Evolutionary conservation across 2,113 vertebrate genomes (phyloP).

Genomic region (Rana temporaria): DNA sequence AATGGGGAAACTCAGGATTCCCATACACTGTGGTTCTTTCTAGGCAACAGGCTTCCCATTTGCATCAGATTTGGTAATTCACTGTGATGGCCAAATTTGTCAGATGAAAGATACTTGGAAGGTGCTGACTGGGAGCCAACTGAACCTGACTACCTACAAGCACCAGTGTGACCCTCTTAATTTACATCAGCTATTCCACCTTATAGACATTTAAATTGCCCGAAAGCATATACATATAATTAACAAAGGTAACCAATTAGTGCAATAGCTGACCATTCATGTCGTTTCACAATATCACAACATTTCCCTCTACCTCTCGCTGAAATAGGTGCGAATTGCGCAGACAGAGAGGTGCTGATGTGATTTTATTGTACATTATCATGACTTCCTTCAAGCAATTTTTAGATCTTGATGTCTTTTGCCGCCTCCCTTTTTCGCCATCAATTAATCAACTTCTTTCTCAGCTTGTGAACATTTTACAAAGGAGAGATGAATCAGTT

Average conservation of each 20-base stretch:
- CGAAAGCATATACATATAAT: not conserved
- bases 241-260: not conserved
- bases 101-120: no score
- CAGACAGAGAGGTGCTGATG: not conserved
- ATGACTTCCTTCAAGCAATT: conserved; percentile 31
- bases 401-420: conserved; percentile 2
- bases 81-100: no score
- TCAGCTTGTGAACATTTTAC: conserved; percentile 40
- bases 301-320: not conserved
- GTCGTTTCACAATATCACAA: not conserved
- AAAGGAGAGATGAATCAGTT: conserved; percentile 39
- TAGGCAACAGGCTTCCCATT: no score
- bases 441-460: conserved; percentile 42
- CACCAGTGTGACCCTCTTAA: no score
- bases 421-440: not conserved
- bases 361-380: conserved; percentile 1
- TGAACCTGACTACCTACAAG: no score
- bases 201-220: no score
- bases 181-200: no score
- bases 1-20: no score
- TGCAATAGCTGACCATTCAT: not conserved
- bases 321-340: conserved; percentile 17
- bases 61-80: no score
- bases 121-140: no score
- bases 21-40: no score